A percentile compares a stretch with the other conserved stretches of the same genome.
Evolutionary conservation across 1,140 invertebrate genomes (phyloP).

Genomic region (Homalodisca vitripennis): DNA sequence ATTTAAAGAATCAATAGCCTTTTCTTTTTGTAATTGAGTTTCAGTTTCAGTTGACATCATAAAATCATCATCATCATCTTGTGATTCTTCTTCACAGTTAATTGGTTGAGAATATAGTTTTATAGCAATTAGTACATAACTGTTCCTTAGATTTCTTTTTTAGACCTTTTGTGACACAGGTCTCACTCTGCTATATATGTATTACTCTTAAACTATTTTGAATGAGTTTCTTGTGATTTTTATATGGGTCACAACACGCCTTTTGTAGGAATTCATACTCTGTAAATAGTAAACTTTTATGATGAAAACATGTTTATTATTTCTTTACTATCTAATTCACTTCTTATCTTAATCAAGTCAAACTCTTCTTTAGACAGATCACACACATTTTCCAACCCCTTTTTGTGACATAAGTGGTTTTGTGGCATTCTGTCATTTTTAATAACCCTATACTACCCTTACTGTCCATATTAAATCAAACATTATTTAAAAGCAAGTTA

Average conservation of each 20-base stretch:
- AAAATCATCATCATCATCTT: not conserved
- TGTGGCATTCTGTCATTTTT: constrained; percentile 11
- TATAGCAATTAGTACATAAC: too few relatives aligned
- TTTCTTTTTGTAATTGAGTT: constrained; percentile 21
- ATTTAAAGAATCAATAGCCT: constrained; percentile 22
- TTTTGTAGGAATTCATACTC: constrained; percentile 11
- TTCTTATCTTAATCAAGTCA: not conserved
- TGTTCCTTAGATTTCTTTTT: not conserved
- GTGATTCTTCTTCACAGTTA: too few relatives aligned
- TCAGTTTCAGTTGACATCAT: constrained; percentile 12
- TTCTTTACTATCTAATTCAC: too few relatives aligned
- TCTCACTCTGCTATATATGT: too few relatives aligned
- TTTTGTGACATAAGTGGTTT: too few relatives aligned
- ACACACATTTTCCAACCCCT: too few relatives aligned
- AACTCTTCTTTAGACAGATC: constrained; percentile 1
- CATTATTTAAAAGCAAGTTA: too few relatives aligned
- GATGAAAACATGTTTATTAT: not conserved
- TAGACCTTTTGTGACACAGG: too few relatives aligned
- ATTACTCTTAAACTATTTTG: too few relatives aligned
- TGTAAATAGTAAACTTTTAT: constrained; percentile 11
- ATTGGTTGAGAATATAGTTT: too few relatives aligned
- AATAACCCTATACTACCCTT: not conserved
- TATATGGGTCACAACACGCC: constrained; percentile 12
- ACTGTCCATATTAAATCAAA: not conserved
- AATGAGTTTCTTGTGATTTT: too few relatives aligned